Conservation (phyloP, 2,113 vertebrate genomes). For the Colaptes auratus region DNA sequence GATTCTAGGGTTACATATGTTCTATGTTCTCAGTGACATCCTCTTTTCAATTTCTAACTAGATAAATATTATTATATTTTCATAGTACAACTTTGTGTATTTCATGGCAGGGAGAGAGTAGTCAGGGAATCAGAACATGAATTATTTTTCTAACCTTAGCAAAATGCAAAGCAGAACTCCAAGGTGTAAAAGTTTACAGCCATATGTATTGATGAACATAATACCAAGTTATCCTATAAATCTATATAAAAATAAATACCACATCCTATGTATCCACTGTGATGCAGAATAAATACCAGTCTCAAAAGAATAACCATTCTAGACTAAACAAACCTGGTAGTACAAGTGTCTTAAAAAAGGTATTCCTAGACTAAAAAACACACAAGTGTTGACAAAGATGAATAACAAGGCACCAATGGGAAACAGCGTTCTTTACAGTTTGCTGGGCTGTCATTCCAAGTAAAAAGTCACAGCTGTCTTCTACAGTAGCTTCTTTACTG, state of each 20-base stretch:
- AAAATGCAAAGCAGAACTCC: background rate
- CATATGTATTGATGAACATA: background rate
- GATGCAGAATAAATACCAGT: background rate
- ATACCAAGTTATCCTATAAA: background rate
- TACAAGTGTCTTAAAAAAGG: background rate
- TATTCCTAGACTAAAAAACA: background rate
- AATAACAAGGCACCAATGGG: background rate
- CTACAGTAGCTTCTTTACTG: background rate
- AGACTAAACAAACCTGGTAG: background rate
- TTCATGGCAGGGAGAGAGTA: no score
- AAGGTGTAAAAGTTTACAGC: background rate
- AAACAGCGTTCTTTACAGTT: background rate
- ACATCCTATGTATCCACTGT: background rate
- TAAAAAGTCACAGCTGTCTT: background rate
- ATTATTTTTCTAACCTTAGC: background rate
- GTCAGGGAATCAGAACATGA: background rate
- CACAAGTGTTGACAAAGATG: background rate
- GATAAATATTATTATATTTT: background rate
- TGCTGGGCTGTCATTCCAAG: background rate
- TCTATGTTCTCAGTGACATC: fast-evolving
- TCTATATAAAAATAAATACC: background rate
- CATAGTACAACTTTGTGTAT: background rate
- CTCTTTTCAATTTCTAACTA: background rate
- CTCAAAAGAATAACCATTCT: background rate
- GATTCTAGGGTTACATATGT: background rate